Conservation (phyloP, 2,797 vertebrate species). For the Poecilia velifera region DNA sequence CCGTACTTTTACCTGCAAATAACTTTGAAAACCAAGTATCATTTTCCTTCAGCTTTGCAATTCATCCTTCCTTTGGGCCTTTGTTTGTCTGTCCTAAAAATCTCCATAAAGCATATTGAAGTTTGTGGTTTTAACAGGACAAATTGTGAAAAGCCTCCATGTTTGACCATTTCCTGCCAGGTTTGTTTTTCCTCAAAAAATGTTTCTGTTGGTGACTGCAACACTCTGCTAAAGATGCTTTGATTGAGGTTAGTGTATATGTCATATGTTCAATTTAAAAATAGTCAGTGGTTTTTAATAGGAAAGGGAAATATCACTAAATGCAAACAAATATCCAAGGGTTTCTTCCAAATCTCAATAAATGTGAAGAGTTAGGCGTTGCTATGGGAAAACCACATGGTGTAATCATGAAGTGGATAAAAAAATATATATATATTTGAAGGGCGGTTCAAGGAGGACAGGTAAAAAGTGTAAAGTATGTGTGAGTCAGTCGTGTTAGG, state of each 20-base stretch:
- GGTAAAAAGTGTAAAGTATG: conserved; percentile 5
- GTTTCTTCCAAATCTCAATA: neutral
- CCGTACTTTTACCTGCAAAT: neutral
- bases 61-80: neutral
- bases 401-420: no score
- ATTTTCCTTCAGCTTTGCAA: neutral
- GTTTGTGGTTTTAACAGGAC: neutral
- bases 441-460: neutral
- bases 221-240: neutral
- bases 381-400: neutral
- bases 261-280: neutral
- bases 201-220: neutral
- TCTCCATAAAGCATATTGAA: neutral
- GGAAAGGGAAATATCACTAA: neutral
- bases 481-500: neutral
- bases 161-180: neutral
- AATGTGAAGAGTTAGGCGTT: neutral
- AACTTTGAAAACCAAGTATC: neutral
- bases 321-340: neutral
- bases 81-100: neutral
- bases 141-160: neutral
- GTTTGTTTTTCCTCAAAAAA: neutral
- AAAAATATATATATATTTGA: neutral
- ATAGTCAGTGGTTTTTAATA: neutral
- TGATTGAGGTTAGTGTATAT: neutral